phyloP scores from a whole-genome alignment of 2,888 invertebrate genomes.

The Phorcus lineatus region DNA sequence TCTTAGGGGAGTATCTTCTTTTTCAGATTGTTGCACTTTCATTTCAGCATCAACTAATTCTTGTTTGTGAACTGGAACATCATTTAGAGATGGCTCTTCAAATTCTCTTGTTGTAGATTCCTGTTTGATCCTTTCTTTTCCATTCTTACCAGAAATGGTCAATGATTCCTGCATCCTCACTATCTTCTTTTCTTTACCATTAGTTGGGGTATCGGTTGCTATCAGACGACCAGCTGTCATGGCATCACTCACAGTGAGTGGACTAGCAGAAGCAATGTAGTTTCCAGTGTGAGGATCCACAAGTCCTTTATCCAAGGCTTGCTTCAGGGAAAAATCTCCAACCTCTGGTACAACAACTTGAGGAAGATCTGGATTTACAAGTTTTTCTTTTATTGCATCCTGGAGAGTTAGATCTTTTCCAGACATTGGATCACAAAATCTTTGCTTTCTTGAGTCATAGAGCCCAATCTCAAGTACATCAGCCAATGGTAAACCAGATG shows the following conservation, averaged over 20 bases:
- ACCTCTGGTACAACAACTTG: constrained; percentile 54
- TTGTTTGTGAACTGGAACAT: too few relatives aligned
- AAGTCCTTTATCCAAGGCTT: constrained; percentile 92
- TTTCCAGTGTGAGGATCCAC: constrained; percentile 75
- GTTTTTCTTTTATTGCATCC: constrained; percentile 57
- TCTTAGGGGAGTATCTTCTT: too few relatives aligned
- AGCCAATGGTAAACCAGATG: constrained; percentile 42
- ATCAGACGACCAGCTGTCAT: constrained; percentile 14
- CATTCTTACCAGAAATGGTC: not conserved
- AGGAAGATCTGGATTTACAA: constrained; percentile 48
- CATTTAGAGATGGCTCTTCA: too few relatives aligned
- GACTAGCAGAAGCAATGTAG: constrained; percentile 27
- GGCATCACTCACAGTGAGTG: constrained; percentile 23
- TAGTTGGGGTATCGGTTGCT: not conserved
- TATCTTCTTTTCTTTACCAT: not conserved
- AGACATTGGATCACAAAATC: constrained; percentile 46
- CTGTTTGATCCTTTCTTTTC: not conserved
- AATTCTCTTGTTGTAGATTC: too few relatives aligned
- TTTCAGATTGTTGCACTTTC: too few relatives aligned
- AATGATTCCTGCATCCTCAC: not conserved
- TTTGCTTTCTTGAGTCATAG: constrained; percentile 26
- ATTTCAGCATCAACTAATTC: too few relatives aligned
- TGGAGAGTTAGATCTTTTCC: constrained; percentile 55
- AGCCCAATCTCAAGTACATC: constrained; percentile 38
- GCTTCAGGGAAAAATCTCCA: constrained; percentile 81